phyloP scores from a whole-genome alignment of 1,140 invertebrate species.

The Acromyrmex charruanus region DNA sequence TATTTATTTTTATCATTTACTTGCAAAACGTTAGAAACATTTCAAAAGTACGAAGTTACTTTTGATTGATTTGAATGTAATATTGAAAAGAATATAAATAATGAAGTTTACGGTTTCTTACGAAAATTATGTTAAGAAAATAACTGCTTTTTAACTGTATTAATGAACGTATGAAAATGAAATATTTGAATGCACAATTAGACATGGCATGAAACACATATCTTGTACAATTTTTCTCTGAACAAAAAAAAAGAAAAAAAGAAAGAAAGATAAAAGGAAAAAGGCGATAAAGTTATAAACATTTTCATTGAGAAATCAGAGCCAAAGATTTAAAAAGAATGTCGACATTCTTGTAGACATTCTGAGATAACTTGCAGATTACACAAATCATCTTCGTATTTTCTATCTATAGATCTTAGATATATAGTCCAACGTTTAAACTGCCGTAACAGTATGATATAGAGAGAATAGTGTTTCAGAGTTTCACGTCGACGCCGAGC shows the following conservation, averaged over 20 bases:
- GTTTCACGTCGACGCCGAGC: conserved; percentile 91
- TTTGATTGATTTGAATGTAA: neutral
- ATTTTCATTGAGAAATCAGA: neutral
- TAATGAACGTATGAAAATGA: neutral
- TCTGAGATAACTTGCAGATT: neutral
- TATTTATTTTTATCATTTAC: conserved; percentile 23
- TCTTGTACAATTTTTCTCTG: neutral
- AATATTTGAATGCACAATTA: conserved; percentile 5
- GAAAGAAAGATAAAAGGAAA: neutral
- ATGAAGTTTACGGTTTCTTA: conserved; percentile 14
- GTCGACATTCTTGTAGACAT: neutral
- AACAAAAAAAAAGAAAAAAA: neutral
- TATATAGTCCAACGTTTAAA: neutral
- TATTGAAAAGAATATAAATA: neutral
- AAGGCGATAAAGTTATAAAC: neutral
- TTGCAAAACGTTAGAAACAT: conserved; percentile 5
- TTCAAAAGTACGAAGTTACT: neutral
- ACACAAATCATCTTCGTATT: conserved; percentile 14
- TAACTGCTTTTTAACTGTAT: neutral
- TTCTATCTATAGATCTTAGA: neutral
- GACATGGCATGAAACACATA: neutral
- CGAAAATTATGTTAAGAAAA: neutral
- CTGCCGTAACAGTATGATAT: conserved; percentile 35
- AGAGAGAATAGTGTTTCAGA: conserved; percentile 91
- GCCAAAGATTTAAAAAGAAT: neutral